Evolutionary conservation across 2,113 vertebrate genomes (phyloP).

Genomic region (Cercocebus atys): DNA sequence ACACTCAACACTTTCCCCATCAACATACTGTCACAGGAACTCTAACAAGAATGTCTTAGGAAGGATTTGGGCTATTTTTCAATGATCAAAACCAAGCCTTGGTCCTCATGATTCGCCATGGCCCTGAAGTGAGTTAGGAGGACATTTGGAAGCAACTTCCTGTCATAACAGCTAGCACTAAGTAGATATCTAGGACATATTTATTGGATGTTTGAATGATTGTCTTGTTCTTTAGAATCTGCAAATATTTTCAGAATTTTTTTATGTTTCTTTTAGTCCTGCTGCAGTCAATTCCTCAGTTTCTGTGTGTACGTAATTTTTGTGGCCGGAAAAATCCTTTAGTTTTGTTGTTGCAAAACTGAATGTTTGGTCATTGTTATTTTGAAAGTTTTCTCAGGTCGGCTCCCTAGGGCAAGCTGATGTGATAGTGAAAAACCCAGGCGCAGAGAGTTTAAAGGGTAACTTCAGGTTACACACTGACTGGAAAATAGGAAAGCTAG

Average conservation of each 20-base stretch:
- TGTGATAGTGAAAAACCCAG: background rate
- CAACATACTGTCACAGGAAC: background rate
- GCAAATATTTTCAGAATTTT: constrained; percentile 34
- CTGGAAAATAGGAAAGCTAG: background rate
- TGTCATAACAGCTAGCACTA: background rate
- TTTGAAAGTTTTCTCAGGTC: background rate
- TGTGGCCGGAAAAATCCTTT: background rate
- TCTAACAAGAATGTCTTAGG: constrained; percentile 20
- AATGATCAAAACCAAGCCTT: background rate
- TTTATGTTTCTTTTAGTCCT: constrained; percentile 35
- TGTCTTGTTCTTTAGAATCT: background rate
- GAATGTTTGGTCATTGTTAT: constrained; percentile 37
- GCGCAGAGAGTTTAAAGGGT: background rate
- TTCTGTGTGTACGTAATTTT: background rate
- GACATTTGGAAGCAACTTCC: constrained; percentile 45
- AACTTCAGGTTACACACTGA: background rate
- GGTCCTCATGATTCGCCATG: background rate
- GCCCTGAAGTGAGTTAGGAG: background rate
- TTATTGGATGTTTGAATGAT: background rate
- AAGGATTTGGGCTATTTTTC: constrained; percentile 11
- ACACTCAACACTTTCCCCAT: background rate
- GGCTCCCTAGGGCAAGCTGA: background rate
- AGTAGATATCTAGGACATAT: background rate
- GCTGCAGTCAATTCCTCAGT: background rate
- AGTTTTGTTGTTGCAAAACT: background rate